Conservation (phyloP, 2,797 vertebrate genomes). For the Rhodeus uyekii region DNA sequence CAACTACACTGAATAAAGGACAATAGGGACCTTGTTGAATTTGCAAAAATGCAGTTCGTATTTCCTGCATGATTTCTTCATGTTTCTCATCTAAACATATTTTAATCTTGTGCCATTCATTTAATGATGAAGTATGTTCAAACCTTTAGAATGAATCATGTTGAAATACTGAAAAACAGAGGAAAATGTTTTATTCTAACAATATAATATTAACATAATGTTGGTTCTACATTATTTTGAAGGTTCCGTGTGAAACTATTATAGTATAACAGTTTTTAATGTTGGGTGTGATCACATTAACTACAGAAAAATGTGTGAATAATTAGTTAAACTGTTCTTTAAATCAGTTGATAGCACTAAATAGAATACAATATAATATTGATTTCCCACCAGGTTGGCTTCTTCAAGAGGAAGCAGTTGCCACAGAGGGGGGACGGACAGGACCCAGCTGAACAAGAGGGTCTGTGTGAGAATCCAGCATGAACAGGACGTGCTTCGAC, state of each 20-base stretch:
- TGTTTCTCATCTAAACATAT: not conserved
- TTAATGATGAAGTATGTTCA: not conserved
- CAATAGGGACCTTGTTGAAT: too few relatives aligned
- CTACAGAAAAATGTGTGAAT: not conserved
- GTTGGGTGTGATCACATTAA: not conserved
- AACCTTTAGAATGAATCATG: not conserved
- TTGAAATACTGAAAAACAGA: not conserved
- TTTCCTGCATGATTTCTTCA: too few relatives aligned
- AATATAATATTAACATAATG: not conserved
- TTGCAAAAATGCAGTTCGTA: too few relatives aligned
- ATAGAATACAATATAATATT: not conserved
- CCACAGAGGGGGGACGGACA: conserved; percentile 77
- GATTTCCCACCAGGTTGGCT: conserved; percentile 76
- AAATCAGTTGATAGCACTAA: too few relatives aligned
- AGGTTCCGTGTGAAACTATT: not conserved
- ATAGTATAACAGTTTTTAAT: not conserved
- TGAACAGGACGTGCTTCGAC: not conserved
- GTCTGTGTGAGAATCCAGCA: conserved; percentile 29
- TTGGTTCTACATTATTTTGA: not conserved
- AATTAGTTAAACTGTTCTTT: too few relatives aligned
- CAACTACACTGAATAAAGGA: not conserved
- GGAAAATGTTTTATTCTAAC: not conserved
- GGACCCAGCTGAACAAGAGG: conserved; percentile 70
- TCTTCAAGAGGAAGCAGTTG: conserved; percentile 86
- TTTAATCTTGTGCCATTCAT: not conserved